Conservation (phyloP, 2,113 vertebrate genomes). For the Datnioides undecimradiatus region DNA sequence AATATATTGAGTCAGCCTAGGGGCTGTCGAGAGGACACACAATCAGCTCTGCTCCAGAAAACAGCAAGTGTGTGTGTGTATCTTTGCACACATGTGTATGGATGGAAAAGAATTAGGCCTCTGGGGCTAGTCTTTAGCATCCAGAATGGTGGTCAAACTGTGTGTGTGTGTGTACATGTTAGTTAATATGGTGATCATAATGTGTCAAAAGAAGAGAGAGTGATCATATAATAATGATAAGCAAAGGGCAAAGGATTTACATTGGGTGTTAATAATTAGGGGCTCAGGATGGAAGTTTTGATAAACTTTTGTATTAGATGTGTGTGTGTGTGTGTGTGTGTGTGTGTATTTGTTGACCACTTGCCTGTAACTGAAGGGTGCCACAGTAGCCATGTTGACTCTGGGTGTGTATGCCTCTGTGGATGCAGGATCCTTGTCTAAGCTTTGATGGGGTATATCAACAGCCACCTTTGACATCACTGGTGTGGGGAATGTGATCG, state of each 20-base stretch:
- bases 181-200: background rate
- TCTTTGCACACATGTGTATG: background rate
- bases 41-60: conserved; percentile 70
- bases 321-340: conserved; percentile 12
- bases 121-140: conserved; percentile 17
- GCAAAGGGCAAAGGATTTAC: conserved; percentile 9
- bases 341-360: conserved; percentile 2
- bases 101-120: conserved; percentile 18
- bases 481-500: conserved; percentile 35
- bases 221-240: conserved; percentile 11
- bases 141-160: background rate
- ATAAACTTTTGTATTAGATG: background rate
- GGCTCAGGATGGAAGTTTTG: background rate
- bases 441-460: background rate
- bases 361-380: conserved; percentile 84
- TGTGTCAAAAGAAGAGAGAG: background rate
- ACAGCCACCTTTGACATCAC: background rate
- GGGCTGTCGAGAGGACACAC: conserved; percentile 40
- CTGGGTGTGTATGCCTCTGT: conserved; percentile 55
- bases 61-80: conserved; percentile 22
- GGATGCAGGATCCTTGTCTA: conserved; percentile 34
- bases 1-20: conserved; percentile 24
- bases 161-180: conserved; percentile 1
- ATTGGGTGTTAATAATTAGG: background rate
- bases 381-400: conserved; percentile 84